These are phyloP conservation scores for Macquaria ambigua DNA, from an alignment of 2,113 vertebrate species.

Conservation along the genomic window DNA sequence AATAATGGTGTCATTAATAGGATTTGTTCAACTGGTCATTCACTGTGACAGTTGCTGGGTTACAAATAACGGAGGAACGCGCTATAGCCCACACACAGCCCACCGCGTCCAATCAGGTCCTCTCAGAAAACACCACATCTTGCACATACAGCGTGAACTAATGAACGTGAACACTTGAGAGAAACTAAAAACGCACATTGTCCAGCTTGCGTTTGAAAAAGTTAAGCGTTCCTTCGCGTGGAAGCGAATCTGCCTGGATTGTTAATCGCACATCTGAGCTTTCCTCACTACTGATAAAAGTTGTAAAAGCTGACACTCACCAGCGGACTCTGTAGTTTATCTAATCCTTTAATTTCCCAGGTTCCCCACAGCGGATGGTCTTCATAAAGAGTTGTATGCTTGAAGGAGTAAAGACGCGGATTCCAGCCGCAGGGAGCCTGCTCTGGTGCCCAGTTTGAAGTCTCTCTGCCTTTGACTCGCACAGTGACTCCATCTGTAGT, in stretches of 20 bases:
- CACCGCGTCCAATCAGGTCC: constrained; percentile 69
- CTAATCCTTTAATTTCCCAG: constrained; percentile 31
- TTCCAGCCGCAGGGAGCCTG: constrained; percentile 61
- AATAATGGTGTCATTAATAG: constrained; percentile 73
- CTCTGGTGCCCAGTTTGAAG: constrained; percentile 61
- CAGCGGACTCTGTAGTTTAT: constrained; percentile 14
- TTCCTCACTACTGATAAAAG: constrained; percentile 13
- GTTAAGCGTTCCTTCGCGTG: constrained; percentile 1
- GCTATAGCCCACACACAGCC: constrained; percentile 36
- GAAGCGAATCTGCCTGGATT: not conserved
- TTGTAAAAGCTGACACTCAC: constrained; percentile 45
- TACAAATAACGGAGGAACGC: constrained; percentile 81
- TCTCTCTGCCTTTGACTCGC: constrained; percentile 62
- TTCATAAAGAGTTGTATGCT: constrained; percentile 54
- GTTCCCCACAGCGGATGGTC: constrained; percentile 43
- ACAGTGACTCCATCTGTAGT: constrained; percentile 69
- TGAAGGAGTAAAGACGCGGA: constrained; percentile 59
- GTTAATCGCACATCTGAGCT: constrained; percentile 2
- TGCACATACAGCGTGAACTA: not conserved
- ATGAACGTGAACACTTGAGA: not conserved
- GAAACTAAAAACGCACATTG: constrained; percentile 29
- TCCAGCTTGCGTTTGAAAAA: not conserved
- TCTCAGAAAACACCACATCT: constrained; percentile 12
- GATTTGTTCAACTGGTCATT: constrained; percentile 79
- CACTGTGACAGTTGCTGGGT: constrained; percentile 83